Evolutionary conservation across 2,113 vertebrate species (phyloP).

Genomic region (Nothocercus julius): DNA sequence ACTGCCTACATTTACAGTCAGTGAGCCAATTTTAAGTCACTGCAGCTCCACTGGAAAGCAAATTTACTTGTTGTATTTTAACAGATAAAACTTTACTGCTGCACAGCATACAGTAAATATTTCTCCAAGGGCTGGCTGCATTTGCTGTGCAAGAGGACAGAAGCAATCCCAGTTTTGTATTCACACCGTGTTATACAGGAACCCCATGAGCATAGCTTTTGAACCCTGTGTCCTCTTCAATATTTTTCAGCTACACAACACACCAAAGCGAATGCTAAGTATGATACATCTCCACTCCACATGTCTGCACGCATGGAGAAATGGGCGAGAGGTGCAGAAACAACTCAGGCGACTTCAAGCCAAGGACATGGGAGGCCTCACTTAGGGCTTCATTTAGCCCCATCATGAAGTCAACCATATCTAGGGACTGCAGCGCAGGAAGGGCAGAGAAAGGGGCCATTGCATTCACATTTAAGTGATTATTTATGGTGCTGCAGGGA

Average conservation of each 20-base stretch:
- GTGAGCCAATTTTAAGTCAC: background rate
- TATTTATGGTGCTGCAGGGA: background rate
- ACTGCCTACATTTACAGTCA: background rate
- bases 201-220: background rate
- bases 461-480: background rate
- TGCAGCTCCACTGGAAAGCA: background rate
- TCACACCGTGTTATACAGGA: background rate
- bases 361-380: background rate
- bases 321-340: background rate
- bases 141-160: background rate
- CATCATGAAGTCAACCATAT: background rate
- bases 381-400: background rate
- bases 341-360: background rate
- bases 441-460: background rate
- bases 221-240: conserved; percentile 7
- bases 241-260: background rate
- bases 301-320: background rate
- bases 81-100: background rate
- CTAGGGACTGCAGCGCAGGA: background rate
- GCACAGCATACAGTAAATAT: background rate
- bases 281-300: conserved; percentile 32
- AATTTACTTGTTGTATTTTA: background rate
- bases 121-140: background rate
- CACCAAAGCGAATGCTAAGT: background rate
- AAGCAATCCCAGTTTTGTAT: background rate